These are phyloP conservation scores for Macroramphosus scolopax DNA, from an alignment of 2,797 vertebrate species.

Conservation along the genomic window DNA sequence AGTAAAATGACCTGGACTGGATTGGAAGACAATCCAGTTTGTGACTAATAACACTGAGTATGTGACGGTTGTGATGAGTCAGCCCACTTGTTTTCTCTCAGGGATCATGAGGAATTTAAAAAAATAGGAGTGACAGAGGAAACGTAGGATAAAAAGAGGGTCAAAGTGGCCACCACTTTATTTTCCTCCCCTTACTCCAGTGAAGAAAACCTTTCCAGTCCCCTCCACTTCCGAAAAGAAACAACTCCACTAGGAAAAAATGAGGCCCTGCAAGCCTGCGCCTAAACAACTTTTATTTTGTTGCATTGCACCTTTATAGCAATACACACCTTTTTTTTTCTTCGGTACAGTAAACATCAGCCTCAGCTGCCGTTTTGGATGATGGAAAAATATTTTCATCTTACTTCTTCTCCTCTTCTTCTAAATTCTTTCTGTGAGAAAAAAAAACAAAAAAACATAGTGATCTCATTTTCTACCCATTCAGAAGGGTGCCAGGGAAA, in stretches of 20 bases:
- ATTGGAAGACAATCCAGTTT: too few species aligned
- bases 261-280: slow-evolving; percentile 26
- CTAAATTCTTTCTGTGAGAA: slow-evolving; percentile 37
- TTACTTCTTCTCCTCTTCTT: slow-evolving; percentile 24
- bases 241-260: slow-evolving; percentile 37
- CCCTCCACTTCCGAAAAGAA: slow-evolving; percentile 44
- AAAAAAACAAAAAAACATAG: slow-evolving; percentile 31
- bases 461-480: slow-evolving; percentile 69
- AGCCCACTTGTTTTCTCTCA: slow-evolving; percentile 24
- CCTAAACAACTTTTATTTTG: slow-evolving; percentile 15
- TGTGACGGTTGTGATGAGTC: slow-evolving; percentile 13
- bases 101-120: neutral
- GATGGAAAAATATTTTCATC: slow-evolving; percentile 35
- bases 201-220: slow-evolving; percentile 54
- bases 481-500: slow-evolving; percentile 62
- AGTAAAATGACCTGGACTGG: too few species aligned
- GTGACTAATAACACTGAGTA: too few species aligned
- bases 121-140: slow-evolving; percentile 7
- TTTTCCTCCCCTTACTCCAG: slow-evolving; percentile 17
- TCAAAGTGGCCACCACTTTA: slow-evolving; percentile 36
- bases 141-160: neutral
- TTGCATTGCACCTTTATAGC: neutral
- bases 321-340: neutral
- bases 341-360: neutral
- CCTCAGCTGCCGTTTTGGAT: slow-evolving; percentile 31